Evolutionary conservation across 2,797 vertebrate genomes (phyloP).

Genomic region (Enteromius unitaeniatus): DNA sequence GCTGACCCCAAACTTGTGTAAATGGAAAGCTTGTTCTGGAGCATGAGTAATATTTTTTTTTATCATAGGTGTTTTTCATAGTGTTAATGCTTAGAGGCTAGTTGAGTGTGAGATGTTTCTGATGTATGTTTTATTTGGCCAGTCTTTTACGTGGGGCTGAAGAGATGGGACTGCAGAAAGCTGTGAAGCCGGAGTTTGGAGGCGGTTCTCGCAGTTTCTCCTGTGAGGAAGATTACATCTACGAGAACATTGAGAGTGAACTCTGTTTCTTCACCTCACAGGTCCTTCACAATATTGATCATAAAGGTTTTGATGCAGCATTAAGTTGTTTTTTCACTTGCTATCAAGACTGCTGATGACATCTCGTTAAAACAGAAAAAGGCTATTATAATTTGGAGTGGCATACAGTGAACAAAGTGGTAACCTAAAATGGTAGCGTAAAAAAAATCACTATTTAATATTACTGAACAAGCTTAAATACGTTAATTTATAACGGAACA

Average conservation of each 20-base stretch:
- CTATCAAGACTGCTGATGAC: neutral
- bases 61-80: neutral
- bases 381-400: neutral
- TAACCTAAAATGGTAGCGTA: neutral
- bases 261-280: conserved; percentile 96
- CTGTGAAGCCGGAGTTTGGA: conserved; percentile 91
- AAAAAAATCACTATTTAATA: neutral
- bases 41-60: neutral
- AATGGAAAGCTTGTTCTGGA: neutral
- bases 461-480: neutral
- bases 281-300: conserved; percentile 72
- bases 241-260: conserved; percentile 96
- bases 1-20: neutral
- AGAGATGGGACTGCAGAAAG: conserved; percentile 90
- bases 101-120: neutral
- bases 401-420: neutral
- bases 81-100: neutral
- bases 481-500: neutral
- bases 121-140: conserved; percentile 33
- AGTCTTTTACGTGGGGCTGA: conserved; percentile 95
- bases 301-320: neutral
- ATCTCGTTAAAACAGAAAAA: neutral
- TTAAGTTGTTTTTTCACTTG: neutral
- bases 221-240: conserved; percentile 97
- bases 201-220: conserved; percentile 91